Evolutionary conservation across 2,797 vertebrate genomes (phyloP).

Genomic region (Pachyuromys duprasi): DNA sequence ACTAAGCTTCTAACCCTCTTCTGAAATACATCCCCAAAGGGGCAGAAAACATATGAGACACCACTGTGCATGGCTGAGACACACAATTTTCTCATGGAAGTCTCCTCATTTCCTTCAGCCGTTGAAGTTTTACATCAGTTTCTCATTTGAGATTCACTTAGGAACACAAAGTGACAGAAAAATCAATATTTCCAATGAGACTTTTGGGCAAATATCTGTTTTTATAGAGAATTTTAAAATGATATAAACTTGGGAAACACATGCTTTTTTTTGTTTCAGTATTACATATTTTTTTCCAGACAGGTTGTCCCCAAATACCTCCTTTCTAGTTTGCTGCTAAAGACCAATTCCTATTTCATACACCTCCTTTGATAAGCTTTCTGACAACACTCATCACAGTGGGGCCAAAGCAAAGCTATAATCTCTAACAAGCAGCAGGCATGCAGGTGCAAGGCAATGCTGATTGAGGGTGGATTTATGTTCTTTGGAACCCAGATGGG

Average conservation of each 20-base stretch:
- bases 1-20: background rate
- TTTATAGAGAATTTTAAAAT: slow-evolving; percentile 2
- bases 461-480: slow-evolving; percentile 74
- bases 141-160: slow-evolving; percentile 39
- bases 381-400: background rate
- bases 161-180: background rate
- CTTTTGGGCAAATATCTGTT: background rate
- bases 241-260: background rate
- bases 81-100: background rate
- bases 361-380: slow-evolving; percentile 6
- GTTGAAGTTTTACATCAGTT: slow-evolving; percentile 50
- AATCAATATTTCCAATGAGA: slow-evolving; percentile 4
- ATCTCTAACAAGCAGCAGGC: slow-evolving; percentile 72
- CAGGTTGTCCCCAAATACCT: background rate
- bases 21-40: background rate
- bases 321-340: background rate
- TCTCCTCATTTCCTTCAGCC: too few species aligned
- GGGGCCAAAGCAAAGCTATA: slow-evolving; percentile 48
- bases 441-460: slow-evolving; percentile 64
- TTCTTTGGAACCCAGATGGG: slow-evolving; percentile 71
- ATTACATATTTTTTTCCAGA: background rate
- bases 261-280: background rate
- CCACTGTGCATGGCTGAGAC: background rate
- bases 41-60: background rate
- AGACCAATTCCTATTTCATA: background rate